A percentile compares a stretch with the other conserved stretches of the same genome.
Evolutionary conservation across 1,140 invertebrate genomes (phyloP).

Genomic region (Euwallacea similis): DNA sequence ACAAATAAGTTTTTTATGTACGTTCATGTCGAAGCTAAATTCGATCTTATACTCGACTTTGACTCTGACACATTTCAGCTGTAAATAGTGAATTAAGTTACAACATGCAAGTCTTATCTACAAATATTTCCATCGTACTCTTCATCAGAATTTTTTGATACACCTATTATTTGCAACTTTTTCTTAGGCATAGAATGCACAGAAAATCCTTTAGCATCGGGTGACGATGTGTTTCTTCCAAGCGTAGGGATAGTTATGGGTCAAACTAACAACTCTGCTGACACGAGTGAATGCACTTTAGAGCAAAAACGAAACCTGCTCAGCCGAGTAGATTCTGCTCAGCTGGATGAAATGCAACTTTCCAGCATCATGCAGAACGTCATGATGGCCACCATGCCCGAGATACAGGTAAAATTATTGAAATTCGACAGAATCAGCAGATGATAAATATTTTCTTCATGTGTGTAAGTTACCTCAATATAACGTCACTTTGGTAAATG

Average conservation of each 20-base stretch:
- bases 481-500: too few species aligned
- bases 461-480: too few species aligned
- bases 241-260: slow-evolving; percentile 69
- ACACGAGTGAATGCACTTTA: slow-evolving; percentile 42
- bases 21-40: neutral
- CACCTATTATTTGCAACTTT: neutral
- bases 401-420: slow-evolving; percentile 61
- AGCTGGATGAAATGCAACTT: slow-evolving; percentile 57
- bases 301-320: slow-evolving; percentile 55
- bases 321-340: slow-evolving; percentile 49
- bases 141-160: neutral
- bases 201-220: slow-evolving; percentile 40
- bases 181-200: slow-evolving; percentile 44
- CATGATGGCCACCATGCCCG: slow-evolving; percentile 59
- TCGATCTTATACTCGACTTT: too few species aligned
- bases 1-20: neutral
- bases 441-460: too few species aligned
- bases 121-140: neutral
- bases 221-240: slow-evolving; percentile 60
- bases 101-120: neutral
- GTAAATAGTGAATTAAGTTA: neutral
- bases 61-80: too few species aligned
- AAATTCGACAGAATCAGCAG: too few species aligned
- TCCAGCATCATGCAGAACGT: slow-evolving; percentile 61
- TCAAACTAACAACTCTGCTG: slow-evolving; percentile 39